Percentiles rank a stretch among this genome's conserved stretches.
Evolutionary conservation across 2,113 vertebrate genomes (phyloP).

Genomic region (Orientallactaga bullata): DNA sequence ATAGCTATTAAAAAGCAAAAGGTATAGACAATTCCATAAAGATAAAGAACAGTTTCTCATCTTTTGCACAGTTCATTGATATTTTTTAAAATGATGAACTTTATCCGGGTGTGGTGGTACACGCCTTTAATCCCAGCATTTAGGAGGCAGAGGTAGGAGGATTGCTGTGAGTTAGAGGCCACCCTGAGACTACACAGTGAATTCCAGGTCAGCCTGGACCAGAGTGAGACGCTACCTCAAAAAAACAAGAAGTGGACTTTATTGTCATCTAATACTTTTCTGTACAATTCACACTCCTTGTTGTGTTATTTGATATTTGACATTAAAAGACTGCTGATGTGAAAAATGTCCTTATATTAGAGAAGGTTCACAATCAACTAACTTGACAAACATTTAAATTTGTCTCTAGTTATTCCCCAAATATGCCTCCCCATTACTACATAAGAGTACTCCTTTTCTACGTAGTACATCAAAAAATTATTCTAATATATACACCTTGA

Average conservation of each 20-base stretch:
- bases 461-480: background rate
- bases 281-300: background rate
- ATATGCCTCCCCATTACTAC: background rate
- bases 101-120: too few species aligned
- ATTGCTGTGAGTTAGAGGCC: too few species aligned
- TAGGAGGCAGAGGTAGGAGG: too few species aligned
- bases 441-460: background rate
- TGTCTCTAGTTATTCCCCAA: slow-evolving; percentile 17
- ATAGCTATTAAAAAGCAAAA: background rate
- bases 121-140: too few species aligned
- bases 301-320: background rate
- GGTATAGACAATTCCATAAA: background rate
- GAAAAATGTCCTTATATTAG: background rate
- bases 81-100: too few species aligned
- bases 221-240: too few species aligned
- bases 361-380: background rate
- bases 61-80: background rate
- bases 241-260: too few species aligned
- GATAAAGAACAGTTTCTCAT: background rate
- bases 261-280: background rate
- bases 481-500: background rate
- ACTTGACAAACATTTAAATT: background rate
- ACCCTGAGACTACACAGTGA: too few species aligned
- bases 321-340: background rate
- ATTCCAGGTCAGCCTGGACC: too few species aligned